Evolutionary conservation across 1,140 invertebrate genomes (phyloP).

Genomic region (Centruroides sculpturatus): DNA sequence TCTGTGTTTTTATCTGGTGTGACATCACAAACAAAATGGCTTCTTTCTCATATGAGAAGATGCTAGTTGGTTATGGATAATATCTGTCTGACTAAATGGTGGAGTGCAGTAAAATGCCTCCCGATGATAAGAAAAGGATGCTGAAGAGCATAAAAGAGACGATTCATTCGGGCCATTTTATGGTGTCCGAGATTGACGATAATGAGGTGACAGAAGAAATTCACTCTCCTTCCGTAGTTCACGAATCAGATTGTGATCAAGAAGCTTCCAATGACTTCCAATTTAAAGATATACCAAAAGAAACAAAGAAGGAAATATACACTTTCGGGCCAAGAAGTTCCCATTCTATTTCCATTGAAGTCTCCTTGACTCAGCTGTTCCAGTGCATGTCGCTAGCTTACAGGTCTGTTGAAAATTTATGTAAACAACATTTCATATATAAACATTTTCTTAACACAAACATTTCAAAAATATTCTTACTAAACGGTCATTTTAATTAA

Average conservation of each 20-base stretch:
- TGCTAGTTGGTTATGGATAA: no score
- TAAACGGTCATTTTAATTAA: no score
- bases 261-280: slow-evolving; percentile 20
- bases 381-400: slow-evolving; percentile 93
- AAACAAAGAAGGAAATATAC: slow-evolving; percentile 31
- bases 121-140: slow-evolving; percentile 2
- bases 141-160: slow-evolving; percentile 38
- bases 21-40: no score
- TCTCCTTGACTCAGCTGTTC: slow-evolving; percentile 84
- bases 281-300: slow-evolving; percentile 32
- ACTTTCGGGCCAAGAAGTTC: slow-evolving; percentile 24
- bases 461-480: no score
- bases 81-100: no score
- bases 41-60: no score
- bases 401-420: slow-evolving; percentile 48
- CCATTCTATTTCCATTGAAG: slow-evolving; percentile 66
- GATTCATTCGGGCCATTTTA: slow-evolving; percentile 95
- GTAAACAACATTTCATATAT: no score
- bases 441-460: no score
- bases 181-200: slow-evolving; percentile 87
- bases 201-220: slow-evolving; percentile 79
- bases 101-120: slow-evolving; percentile 2
- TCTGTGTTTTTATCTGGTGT: no score
- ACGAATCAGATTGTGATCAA: slow-evolving; percentile 13
- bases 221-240: slow-evolving; percentile 52